phyloP scores from a whole-genome alignment of 1,140 invertebrate species.

The Fopius arisanus region DNA sequence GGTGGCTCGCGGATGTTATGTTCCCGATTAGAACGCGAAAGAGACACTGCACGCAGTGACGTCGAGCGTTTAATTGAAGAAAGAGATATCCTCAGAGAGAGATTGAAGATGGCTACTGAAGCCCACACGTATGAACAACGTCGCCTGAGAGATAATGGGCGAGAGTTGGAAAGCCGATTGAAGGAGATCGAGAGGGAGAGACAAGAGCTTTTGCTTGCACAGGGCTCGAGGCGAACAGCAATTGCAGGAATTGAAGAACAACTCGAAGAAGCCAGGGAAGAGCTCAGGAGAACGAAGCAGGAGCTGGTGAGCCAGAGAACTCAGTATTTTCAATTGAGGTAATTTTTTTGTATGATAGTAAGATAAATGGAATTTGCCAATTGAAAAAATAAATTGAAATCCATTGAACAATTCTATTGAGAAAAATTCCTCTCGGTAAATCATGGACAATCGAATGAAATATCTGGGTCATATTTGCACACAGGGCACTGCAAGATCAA shows the following conservation, averaged over 20 bases:
- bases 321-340: conserved; percentile 60
- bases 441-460: background rate
- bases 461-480: conserved; percentile 40
- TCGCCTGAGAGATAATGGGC: conserved; percentile 49
- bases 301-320: conserved; percentile 56
- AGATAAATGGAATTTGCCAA: too few relatives aligned
- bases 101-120: conserved; percentile 67
- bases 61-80: conserved; percentile 67
- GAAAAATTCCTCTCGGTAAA: too few relatives aligned
- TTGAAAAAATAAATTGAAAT: too few relatives aligned
- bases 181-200: conserved; percentile 55
- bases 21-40: conserved; percentile 64
- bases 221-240: conserved; percentile 52
- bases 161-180: conserved; percentile 53
- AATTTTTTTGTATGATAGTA: conserved; percentile 26
- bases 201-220: conserved; percentile 56
- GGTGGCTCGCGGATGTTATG: conserved; percentile 35
- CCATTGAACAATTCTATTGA: too few relatives aligned
- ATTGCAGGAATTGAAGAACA: conserved; percentile 57
- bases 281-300: conserved; percentile 52
- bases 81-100: conserved; percentile 63
- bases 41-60: conserved; percentile 65
- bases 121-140: conserved; percentile 62
- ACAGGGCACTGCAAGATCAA: conserved; percentile 69
- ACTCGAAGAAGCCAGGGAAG: conserved; percentile 50